Conservation (phyloP, 2,113 vertebrate genomes). For the Cathartes aura region DNA sequence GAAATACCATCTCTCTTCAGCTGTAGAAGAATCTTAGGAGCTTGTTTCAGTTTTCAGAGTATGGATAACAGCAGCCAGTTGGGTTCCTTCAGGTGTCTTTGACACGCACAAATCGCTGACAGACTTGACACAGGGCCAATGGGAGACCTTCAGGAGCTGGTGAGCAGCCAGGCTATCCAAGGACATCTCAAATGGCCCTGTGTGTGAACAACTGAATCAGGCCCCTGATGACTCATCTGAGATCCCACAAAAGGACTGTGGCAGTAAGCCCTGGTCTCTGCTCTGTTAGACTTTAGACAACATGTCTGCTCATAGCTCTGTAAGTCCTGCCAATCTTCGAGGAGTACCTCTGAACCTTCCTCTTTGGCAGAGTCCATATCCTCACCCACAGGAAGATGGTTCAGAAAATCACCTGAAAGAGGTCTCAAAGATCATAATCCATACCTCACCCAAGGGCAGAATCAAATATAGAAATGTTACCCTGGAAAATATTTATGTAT, state of each 20-base stretch:
- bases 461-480: background rate
- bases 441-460: background rate
- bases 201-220: background rate
- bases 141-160: background rate
- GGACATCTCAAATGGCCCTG: background rate
- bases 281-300: background rate
- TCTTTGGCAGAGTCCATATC: background rate
- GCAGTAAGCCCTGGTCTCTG: background rate
- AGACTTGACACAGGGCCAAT: background rate
- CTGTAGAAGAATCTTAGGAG: background rate
- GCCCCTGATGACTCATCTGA: no score
- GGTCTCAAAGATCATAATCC: background rate
- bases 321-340: background rate
- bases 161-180: background rate
- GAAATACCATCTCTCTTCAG: background rate
- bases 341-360: background rate
- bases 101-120: background rate
- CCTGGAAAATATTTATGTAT: accelerated
- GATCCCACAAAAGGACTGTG: background rate
- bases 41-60: background rate
- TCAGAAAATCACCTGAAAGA: background rate
- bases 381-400: background rate
- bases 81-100: background rate
- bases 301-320: background rate
- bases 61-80: background rate